Evolutionary conservation across 2,797 vertebrate genomes (phyloP).

Genomic region (Argya squamiceps): DNA sequence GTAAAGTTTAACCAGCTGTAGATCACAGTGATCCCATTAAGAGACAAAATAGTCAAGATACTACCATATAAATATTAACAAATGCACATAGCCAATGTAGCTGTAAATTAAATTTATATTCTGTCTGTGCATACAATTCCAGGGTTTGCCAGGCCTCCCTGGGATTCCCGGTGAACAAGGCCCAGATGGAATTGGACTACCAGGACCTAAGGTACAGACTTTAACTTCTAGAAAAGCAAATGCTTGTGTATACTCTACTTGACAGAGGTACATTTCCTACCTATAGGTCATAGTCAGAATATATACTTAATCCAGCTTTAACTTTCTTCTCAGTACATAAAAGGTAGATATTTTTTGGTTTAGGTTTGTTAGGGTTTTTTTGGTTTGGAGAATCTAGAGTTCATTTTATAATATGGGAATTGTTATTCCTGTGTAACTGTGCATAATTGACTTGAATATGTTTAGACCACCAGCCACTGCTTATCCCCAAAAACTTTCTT

Average conservation of each 20-base stretch:
- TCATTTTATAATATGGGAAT: not conserved
- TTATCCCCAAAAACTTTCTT: not conserved
- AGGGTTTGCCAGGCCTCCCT: conserved; percentile 87
- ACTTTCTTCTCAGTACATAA: not conserved
- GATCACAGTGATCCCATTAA: not conserved
- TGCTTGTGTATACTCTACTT: not conserved
- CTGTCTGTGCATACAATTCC: not conserved
- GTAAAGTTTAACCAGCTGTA: not conserved
- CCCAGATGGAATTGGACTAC: conserved; percentile 84
- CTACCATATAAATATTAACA: not conserved
- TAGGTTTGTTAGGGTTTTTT: not conserved
- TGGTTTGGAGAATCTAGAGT: not conserved
- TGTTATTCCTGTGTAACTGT: not conserved
- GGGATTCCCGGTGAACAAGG: conserved; percentile 85
- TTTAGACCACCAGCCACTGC: not conserved
- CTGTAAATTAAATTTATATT: not conserved
- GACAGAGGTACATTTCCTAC: not conserved
- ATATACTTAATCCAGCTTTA: not conserved
- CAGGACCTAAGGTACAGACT: conserved; percentile 86
- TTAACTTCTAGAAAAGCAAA: not conserved
- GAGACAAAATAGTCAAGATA: not conserved
- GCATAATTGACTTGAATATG: not conserved
- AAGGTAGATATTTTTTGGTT: not conserved
- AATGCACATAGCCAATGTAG: not conserved
- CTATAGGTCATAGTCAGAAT: not conserved